Conservation (phyloP, 2,888 invertebrate genomes). For the Andrena camellia region DNA sequence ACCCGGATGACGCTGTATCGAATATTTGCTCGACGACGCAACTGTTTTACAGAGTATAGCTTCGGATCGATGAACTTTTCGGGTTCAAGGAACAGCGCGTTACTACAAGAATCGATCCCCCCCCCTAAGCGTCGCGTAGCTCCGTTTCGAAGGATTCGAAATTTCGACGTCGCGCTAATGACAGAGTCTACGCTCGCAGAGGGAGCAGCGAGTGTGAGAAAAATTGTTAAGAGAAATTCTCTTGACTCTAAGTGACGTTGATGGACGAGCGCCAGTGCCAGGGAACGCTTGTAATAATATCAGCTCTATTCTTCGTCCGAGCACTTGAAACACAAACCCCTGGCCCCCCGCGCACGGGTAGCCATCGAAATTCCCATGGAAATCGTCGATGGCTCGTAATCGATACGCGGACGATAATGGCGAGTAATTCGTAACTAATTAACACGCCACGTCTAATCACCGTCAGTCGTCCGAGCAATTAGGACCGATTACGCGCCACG, state of each 20-base stretch:
- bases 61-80: not conserved
- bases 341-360: not conserved
- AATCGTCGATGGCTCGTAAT: not conserved
- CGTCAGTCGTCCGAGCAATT: constrained; percentile 12
- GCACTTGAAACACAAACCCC: constrained; percentile 35
- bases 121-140: not conserved
- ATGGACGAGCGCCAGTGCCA: constrained; percentile 61
- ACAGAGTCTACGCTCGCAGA: not conserved
- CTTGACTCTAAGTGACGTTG: constrained; percentile 71
- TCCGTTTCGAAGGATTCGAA: not conserved
- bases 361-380: not conserved
- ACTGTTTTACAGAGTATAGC: not conserved
- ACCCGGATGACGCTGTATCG: not conserved
- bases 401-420: not conserved
- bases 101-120: not conserved
- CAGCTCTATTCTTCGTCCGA: constrained; percentile 49
- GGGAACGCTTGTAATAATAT: constrained; percentile 59
- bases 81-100: not conserved
- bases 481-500: constrained; percentile 32
- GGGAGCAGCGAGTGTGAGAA: constrained; percentile 38
- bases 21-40: not conserved
- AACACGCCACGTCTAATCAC: constrained; percentile 7
- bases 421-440: constrained; percentile 26
- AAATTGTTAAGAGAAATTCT: constrained; percentile 69
- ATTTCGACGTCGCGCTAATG: not conserved